Evolutionary conservation across 2,797 vertebrate genomes (phyloP).

Genomic region (Pseudopleuronectes americanus): DNA sequence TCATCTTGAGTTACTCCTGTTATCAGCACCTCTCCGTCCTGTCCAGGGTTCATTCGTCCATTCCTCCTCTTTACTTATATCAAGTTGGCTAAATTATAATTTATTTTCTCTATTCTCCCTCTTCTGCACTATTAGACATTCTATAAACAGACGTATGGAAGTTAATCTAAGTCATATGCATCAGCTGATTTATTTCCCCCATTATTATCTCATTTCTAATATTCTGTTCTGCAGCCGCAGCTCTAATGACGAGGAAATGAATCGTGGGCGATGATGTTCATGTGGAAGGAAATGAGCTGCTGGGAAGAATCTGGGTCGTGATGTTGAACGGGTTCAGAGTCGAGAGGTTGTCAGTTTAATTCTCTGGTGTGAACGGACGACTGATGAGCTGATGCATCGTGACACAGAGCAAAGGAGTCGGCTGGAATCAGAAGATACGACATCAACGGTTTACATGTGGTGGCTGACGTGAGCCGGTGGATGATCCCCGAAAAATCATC

Average conservation of each 20-base stretch:
- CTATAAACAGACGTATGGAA: neutral
- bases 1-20: too few species aligned
- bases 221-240: neutral
- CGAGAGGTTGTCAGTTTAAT: slow-evolving; percentile 12
- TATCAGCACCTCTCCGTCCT: too few species aligned
- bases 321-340: slow-evolving; percentile 19
- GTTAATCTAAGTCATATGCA: neutral
- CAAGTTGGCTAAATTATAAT: slow-evolving; percentile 18
- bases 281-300: slow-evolving; percentile 37
- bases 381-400: slow-evolving; percentile 18
- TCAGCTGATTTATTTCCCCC: neutral
- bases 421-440: neutral
- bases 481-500: neutral
- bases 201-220: slow-evolving; percentile 14
- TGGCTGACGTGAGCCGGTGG: neutral
- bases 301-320: slow-evolving; percentile 29
- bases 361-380: slow-evolving; percentile 13
- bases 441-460: neutral
- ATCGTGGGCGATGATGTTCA: slow-evolving; percentile 36
- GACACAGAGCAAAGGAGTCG: neutral
- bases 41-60: too few species aligned
- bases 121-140: slow-evolving; percentile 13
- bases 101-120: neutral
- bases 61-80: too few species aligned
- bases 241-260: slow-evolving; percentile 44